Base-by-base conservation (phyloP, 53 echinoderm and acorn worm species). In the Actinopyga echinites region DNA sequence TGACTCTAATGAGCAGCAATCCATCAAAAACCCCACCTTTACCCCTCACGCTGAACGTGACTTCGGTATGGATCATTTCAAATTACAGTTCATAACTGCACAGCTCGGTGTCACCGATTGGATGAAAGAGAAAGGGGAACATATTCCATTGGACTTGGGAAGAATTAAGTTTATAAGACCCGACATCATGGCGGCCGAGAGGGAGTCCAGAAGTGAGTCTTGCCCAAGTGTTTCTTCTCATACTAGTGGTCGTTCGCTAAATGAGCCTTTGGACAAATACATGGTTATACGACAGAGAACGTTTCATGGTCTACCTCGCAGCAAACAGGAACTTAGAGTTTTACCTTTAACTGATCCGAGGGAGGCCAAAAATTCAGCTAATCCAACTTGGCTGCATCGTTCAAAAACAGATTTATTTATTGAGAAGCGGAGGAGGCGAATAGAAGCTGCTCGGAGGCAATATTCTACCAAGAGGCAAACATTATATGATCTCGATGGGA, bases 401-500 rank as follows among this genome's bases (percentile, higher is more conserved):
- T 99, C 99, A 20, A 99, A 99, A 61, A 99, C 99, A 26, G 99
- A 99, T 45, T 62, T 99, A 19, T 99, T 88, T 83, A 92, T 99
- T 60, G 99, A 99, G 67, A 92, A 87, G 66, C 87, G 96, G 52
- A 75, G 95, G 63, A 89, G 87, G 57, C 90, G 87, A 69, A 73
- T 85, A 23, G 84, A 54, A 19, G 55, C 83, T 0, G 85, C 92
- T 54, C 85, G 83, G 32, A 61, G 80, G 31, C 55, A 79, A 6
- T 26, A 56, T 2, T 15, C 15, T 15, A 59, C 24, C 13, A 61
- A 57, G 22, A 79, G 86, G 0, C 85, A 82, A 0, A 84, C 64
- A 2, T 86, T 73, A 30, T 56, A 82, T 42, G 90, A 88, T 38
- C 65, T 99, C 5, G 36, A 74, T 49, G 99, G 95, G 8, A 92